Percentiles rank a stretch among this genome's conserved stretches.
These are phyloP conservation scores for Hypena proboscidalis DNA, from an alignment of 2,888 invertebrate genomes.

Conservation along the genomic window DNA sequence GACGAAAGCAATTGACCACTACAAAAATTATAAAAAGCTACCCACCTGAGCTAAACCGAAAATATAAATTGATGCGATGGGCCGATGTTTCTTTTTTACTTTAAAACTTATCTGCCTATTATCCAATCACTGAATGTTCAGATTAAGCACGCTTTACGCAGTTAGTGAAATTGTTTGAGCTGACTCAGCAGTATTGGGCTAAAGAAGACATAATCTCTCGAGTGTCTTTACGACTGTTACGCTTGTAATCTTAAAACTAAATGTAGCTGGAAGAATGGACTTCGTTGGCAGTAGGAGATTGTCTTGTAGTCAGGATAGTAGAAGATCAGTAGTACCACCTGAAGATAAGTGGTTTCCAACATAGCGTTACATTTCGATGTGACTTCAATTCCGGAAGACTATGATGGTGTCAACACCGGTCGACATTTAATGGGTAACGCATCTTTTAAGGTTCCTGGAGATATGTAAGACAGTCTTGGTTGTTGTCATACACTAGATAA, in stretches of 20 bases:
- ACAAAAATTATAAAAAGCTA: conserved; percentile 71
- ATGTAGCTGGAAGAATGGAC: background rate
- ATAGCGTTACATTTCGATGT: no score
- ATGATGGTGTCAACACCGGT: no score
- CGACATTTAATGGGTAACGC: no score
- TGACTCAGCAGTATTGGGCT: conserved; percentile 49
- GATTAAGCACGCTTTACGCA: conserved; percentile 68
- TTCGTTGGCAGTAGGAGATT: background rate
- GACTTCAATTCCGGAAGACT: no score
- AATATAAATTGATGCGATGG: conserved; percentile 59
- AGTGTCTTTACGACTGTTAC: conserved; percentile 13
- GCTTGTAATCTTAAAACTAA: conserved; percentile 2
- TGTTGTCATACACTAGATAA: no score
- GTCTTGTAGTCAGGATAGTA: background rate
- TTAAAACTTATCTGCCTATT: conserved; percentile 59
- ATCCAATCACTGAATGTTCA: conserved; percentile 68
- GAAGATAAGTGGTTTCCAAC: no score
- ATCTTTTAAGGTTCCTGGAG: no score
- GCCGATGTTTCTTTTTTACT: conserved; percentile 64
- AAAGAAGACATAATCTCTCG: conserved; percentile 37
- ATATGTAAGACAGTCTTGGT: no score
- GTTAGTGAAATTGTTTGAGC: conserved; percentile 53
- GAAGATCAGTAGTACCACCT: background rate
- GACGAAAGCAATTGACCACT: conserved; percentile 66
- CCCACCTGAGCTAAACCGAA: conserved; percentile 67